phyloP scores from a whole-genome alignment of 2,888 invertebrate species.

The Hirtodrosophila alboralis region DNA sequence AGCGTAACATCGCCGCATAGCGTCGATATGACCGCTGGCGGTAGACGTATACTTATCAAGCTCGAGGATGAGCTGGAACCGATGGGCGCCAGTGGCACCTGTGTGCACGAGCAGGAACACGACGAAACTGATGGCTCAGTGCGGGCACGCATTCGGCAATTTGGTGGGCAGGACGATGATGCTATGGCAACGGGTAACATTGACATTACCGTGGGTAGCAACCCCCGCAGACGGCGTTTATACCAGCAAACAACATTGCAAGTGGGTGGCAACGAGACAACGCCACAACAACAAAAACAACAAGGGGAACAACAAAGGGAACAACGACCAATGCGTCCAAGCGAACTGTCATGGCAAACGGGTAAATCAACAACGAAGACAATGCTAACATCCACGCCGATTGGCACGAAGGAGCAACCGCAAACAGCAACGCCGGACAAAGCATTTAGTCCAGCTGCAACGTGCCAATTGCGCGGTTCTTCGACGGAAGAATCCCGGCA shows the following conservation, averaged over 20 bases:
- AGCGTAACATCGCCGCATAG: conserved; percentile 78
- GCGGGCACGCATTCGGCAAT: conserved; percentile 66
- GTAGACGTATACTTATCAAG: conserved; percentile 80
- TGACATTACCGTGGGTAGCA: conserved; percentile 82
- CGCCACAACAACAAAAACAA: conserved; percentile 55
- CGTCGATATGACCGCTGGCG: conserved; percentile 81
- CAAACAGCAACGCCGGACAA: conserved; percentile 60
- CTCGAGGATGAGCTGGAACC: conserved; percentile 69
- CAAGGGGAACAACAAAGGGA: conserved; percentile 42
- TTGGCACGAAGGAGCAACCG: conserved; percentile 80
- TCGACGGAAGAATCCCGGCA: conserved; percentile 77
- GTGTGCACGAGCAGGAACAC: conserved; percentile 35
- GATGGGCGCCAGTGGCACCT: conserved; percentile 5
- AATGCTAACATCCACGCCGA: conserved; percentile 72
- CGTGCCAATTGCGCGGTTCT: conserved; percentile 82
- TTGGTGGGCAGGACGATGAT: conserved; percentile 64
- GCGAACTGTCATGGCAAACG: conserved; percentile 71
- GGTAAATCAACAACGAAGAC: conserved; percentile 76
- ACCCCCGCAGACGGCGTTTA: conserved; percentile 70
- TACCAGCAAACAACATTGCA: conserved; percentile 73
- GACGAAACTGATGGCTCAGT: conserved; percentile 76
- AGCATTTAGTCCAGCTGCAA: conserved; percentile 73
- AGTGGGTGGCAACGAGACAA: conserved; percentile 71
- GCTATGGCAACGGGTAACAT: conserved; percentile 80
- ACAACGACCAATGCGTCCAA: conserved; percentile 54